A percentile compares a stretch with the other conserved stretches of the same genome.
These are phyloP conservation scores for Ovis canadensis DNA, from an alignment of 2,113 vertebrate species.

Conservation along the genomic window DNA sequence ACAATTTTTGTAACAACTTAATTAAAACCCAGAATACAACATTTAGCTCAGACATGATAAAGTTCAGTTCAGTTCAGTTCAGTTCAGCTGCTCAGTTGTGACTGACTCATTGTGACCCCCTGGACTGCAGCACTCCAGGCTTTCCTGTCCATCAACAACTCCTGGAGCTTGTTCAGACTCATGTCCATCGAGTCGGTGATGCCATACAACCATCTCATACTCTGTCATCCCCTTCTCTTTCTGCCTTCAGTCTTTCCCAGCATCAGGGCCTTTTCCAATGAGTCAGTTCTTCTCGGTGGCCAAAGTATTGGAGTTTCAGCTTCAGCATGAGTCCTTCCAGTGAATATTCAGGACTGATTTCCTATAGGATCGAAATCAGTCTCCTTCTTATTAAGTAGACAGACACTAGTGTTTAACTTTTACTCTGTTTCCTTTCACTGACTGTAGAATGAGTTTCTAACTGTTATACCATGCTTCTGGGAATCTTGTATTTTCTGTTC, in stretches of 20 bases:
- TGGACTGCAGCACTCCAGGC: neutral
- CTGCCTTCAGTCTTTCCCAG: neutral
- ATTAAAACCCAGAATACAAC: neutral
- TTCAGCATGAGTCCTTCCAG: neutral
- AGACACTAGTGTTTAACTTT: neutral
- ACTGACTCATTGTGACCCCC: neutral
- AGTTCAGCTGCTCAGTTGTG: neutral
- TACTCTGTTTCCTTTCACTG: neutral
- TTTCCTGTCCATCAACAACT: neutral
- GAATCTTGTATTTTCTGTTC: neutral
- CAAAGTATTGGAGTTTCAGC: neutral
- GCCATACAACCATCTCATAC: neutral
- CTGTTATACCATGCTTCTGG: neutral
- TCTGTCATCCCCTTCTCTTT: neutral
- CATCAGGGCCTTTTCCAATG: neutral
- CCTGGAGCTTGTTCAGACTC: neutral
- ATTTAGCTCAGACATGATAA: neutral
- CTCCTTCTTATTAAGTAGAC: neutral
- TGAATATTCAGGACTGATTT: neutral
- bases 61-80: neutral
- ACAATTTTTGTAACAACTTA: neutral
- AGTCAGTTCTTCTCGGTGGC: neutral
- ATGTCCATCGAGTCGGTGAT: neutral
- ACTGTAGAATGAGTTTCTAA: neutral
- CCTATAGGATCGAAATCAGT: neutral